Conservation (phyloP, 2,113 vertebrate genomes). For the Ceyx cyanopectus region DNA sequence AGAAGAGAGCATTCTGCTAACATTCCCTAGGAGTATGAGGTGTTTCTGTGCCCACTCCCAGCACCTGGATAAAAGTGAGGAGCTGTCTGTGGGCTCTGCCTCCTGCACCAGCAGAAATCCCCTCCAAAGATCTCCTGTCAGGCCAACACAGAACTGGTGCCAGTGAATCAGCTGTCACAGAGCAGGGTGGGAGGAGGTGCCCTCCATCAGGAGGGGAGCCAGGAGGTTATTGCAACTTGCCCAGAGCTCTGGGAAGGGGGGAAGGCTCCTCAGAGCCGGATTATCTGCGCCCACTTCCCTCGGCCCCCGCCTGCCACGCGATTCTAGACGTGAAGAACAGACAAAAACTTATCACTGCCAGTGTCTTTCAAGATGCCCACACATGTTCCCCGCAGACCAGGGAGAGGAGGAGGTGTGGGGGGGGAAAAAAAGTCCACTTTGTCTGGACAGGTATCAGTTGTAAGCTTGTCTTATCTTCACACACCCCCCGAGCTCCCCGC, state of each 20-base stretch:
- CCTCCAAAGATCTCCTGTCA: rapidly evolving
- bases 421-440: neutral
- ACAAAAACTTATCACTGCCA: slow-evolving; percentile 62
- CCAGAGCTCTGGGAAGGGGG: neutral
- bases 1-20: neutral
- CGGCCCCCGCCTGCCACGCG: neutral
- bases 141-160: neutral
- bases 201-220: neutral
- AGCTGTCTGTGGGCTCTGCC: neutral
- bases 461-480: slow-evolving; percentile 75
- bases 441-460: slow-evolving; percentile 63
- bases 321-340: slow-evolving; percentile 16
- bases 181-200: neutral
- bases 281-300: neutral
- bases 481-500: slow-evolving; percentile 66
- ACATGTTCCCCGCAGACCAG: slow-evolving; percentile 58
- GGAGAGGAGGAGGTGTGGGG: neutral
- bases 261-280: neutral
- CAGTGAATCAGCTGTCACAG: neutral
- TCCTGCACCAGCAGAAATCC: neutral
- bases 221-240: neutral
- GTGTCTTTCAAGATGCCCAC: slow-evolving; percentile 77
- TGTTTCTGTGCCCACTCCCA: rapidly evolving
- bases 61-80: rapidly evolving
- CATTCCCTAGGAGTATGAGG: rapidly evolving